Evolutionary conservation across 92 coral and sea anemone species (phyloP), one percentile per base, ranked within the genome.

Genomic region (Epizoanthus stellaris): DNA sequence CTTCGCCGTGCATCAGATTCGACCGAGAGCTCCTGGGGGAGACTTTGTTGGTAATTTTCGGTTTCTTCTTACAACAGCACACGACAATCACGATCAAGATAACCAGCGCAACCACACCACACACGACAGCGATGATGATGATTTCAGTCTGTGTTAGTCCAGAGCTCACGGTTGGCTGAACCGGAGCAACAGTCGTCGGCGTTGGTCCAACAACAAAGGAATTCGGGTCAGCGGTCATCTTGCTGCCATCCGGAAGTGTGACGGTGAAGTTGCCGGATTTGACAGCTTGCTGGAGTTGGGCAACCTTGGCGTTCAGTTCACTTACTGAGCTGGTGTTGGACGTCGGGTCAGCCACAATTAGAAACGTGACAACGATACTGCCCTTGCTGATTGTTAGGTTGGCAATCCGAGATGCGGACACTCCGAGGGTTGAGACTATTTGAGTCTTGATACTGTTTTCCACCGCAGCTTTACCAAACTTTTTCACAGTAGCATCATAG

Each of bases 111-210:
- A 91, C 67, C 11, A 82, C 90, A 4, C 94, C 88, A 68, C 89
- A 81, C 72, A 93, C 97, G 17, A 67, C 76, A n/a, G 81, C 69
- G 9, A 93, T 84, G 15, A 93, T 93, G 67, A 93, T 93, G n/a
- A 90, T 74, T 34, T 77, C 86, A 3, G 94, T 89, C 73, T 86
- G 73, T 4, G 84, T 93, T 1, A 85, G 81, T 3, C 90, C 93
- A 11, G 80, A 30, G 12, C 64, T 40, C 5, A 69, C 85, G 9
- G 89, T 75, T 2, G 94, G 49, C 10, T 81, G 52, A 8, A 40
- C 20, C 4, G 89, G 86, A 17, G 36, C 47, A 10, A 60, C 70
- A 4, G 88, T 43, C 6, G 71, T 19, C 13, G 91, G 38, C 10
- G 45, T 52, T 21, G 76, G 56, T 12, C 56, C 56, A 52, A 52